A percentile compares a stretch with the other conserved stretches of the same genome.
phyloP scores from a whole-genome alignment of 2,113 vertebrate genomes.

The Coregonus clupeaformis region DNA sequence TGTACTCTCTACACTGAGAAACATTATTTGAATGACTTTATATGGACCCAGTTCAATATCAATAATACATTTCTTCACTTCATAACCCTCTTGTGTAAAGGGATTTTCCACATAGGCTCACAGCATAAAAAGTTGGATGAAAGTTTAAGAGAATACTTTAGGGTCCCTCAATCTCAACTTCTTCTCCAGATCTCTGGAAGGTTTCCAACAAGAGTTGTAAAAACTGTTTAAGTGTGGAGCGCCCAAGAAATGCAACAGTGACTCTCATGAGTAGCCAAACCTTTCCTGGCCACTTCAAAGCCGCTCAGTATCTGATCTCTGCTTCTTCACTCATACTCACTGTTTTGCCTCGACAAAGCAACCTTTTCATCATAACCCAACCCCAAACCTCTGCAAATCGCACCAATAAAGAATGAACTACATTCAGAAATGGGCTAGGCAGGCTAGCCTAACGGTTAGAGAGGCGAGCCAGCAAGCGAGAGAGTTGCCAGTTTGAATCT shows the following conservation, averaged over 20 bases:
- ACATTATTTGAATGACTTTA: not conserved
- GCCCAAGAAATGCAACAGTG: conserved; percentile 24
- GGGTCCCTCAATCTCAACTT: conserved; percentile 12
- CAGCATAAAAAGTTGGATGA: conserved; percentile 15
- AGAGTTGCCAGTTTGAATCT: no score
- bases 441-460: not conserved
- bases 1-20: not conserved
- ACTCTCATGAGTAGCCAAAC: conserved; percentile 47
- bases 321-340: conserved; percentile 7
- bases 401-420: conserved; percentile 19
- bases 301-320: conserved; percentile 30
- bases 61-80: not conserved
- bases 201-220: conserved; percentile 18
- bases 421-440: conserved; percentile 11
- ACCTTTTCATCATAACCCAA: conserved; percentile 12
- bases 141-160: conserved; percentile 7
- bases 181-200: conserved; percentile 32
- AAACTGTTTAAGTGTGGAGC: conserved; percentile 12
- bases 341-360: conserved; percentile 3
- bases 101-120: conserved; percentile 5
- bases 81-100: not conserved
- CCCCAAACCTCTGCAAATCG: conserved; percentile 6
- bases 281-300: conserved; percentile 55
- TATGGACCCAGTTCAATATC: not conserved
- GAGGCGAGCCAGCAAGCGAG: no score